A percentile compares a stretch with the other conserved stretches of the same genome.
phyloP scores from a whole-genome alignment of 2,797 vertebrate species.

The Philypnodon macrostomus region DNA sequence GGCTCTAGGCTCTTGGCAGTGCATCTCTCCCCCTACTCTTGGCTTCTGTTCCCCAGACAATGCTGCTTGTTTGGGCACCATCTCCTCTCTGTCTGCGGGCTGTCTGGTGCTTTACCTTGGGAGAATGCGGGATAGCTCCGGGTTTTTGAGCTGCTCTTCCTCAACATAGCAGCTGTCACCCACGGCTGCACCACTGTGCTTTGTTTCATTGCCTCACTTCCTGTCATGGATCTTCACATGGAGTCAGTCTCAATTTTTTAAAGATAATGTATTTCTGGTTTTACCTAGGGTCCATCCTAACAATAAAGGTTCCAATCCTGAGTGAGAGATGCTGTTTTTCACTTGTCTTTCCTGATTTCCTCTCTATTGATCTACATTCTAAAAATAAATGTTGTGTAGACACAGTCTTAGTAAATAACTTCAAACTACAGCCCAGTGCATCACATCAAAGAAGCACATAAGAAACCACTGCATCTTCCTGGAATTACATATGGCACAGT shows the following conservation, averaged over 20 bases:
- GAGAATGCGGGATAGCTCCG: slow-evolving; percentile 43
- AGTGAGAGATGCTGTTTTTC: too few species aligned
- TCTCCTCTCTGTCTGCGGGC: slow-evolving; percentile 39
- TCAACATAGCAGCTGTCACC: slow-evolving; percentile 53
- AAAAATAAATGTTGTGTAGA: neutral
- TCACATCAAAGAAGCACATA: slow-evolving; percentile 35
- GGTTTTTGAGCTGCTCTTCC: slow-evolving; percentile 39
- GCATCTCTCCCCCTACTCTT: slow-evolving; percentile 30
- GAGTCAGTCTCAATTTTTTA: too few species aligned
- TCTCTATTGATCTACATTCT: too few species aligned
- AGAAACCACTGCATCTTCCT: slow-evolving; percentile 34
- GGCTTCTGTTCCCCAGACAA: slow-evolving; percentile 54
- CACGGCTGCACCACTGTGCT: slow-evolving; percentile 32
- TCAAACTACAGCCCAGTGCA: slow-evolving; percentile 45
- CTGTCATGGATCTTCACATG: slow-evolving; percentile 47
- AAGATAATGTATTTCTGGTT: slow-evolving; percentile 57
- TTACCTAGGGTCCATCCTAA: too few species aligned
- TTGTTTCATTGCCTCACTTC: slow-evolving; percentile 50
- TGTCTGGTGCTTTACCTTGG: slow-evolving; percentile 56
- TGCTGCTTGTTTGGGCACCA: slow-evolving; percentile 44
- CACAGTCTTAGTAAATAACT: slow-evolving; percentile 48
- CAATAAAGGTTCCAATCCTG: too few species aligned
- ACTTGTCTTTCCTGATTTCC: too few species aligned
- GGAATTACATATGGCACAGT: slow-evolving; percentile 45
- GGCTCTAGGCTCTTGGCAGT: slow-evolving; percentile 58